Evolutionary conservation across 2,888 invertebrate species (phyloP).

Genomic region (Lamproptera curius): DNA sequence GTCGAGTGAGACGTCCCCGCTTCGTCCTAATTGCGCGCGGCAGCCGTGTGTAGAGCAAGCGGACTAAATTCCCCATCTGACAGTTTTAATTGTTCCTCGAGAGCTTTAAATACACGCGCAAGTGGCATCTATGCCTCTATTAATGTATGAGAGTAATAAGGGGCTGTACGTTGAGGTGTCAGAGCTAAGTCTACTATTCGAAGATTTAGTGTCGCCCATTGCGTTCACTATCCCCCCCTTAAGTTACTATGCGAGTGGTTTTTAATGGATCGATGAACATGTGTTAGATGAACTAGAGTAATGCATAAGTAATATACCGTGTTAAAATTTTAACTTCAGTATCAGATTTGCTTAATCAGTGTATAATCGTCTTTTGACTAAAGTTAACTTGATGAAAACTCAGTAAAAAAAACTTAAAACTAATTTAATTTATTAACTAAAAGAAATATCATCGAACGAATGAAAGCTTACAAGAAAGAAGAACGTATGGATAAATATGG

Average conservation of each 20-base stretch:
- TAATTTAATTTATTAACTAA: too few species aligned
- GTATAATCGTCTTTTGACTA: too few species aligned
- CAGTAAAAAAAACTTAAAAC: too few species aligned
- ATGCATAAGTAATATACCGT: constrained; percentile 11
- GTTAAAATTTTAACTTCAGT: too few species aligned
- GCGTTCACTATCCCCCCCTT: constrained; percentile 25
- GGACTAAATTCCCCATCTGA: constrained; percentile 44
- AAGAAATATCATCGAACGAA: too few species aligned
- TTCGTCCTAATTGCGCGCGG: constrained; percentile 36
- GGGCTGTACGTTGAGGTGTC: constrained; percentile 38
- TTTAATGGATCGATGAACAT: constrained; percentile 32
- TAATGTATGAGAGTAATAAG: constrained; percentile 47
- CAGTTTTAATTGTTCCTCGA: constrained; percentile 51
- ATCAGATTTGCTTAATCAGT: too few species aligned
- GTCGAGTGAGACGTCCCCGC: constrained; percentile 32
- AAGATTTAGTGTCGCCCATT: constrained; percentile 37
- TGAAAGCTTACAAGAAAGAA: too few species aligned
- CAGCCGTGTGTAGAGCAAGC: constrained; percentile 37
- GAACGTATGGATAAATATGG: too few species aligned
- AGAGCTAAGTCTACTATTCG: constrained; percentile 33
- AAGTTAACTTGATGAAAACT: too few species aligned
- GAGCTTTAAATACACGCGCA: constrained; percentile 53
- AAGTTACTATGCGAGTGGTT: constrained; percentile 26
- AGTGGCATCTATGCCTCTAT: constrained; percentile 54
- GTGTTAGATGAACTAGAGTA: constrained; percentile 27